phyloP scores from a whole-genome alignment of 2,797 vertebrate genomes.

The Menidia menidia region DNA sequence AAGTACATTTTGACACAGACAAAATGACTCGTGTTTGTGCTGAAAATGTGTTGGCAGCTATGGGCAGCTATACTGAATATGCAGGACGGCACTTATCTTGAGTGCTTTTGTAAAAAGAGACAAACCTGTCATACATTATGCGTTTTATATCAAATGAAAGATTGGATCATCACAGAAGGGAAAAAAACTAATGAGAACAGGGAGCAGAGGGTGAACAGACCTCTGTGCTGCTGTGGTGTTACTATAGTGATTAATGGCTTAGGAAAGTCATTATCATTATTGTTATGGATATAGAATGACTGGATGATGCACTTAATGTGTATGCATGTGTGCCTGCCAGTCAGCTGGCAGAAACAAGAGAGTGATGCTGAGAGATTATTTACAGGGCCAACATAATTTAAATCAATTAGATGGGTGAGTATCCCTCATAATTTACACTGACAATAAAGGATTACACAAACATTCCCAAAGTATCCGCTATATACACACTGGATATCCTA shows the following conservation, averaged over 20 bases:
- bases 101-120: constrained; percentile 14
- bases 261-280: constrained; percentile 60
- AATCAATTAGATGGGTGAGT: constrained; percentile 62
- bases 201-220: constrained; percentile 21
- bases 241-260: constrained; percentile 53
- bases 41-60: constrained; percentile 2
- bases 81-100: constrained; percentile 17
- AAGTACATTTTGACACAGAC: constrained; percentile 10
- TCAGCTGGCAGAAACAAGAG: constrained; percentile 45
- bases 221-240: constrained; percentile 26
- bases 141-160: constrained; percentile 9
- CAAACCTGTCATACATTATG: constrained; percentile 1
- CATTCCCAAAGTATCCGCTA: constrained; percentile 8
- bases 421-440: constrained; percentile 54
- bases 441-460: constrained; percentile 50
- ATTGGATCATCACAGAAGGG: constrained; percentile 7
- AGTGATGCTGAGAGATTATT: constrained; percentile 50
- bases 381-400: constrained; percentile 49
- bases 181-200: not conserved
- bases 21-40: constrained; percentile 10
- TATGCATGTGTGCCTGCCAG: constrained; percentile 28
- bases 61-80: not conserved
- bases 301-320: constrained; percentile 38
- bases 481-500: constrained; percentile 4
- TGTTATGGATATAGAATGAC: constrained; percentile 59